Conservation (phyloP, 2,888 invertebrate species). For the Xestia rhomboidea region DNA sequence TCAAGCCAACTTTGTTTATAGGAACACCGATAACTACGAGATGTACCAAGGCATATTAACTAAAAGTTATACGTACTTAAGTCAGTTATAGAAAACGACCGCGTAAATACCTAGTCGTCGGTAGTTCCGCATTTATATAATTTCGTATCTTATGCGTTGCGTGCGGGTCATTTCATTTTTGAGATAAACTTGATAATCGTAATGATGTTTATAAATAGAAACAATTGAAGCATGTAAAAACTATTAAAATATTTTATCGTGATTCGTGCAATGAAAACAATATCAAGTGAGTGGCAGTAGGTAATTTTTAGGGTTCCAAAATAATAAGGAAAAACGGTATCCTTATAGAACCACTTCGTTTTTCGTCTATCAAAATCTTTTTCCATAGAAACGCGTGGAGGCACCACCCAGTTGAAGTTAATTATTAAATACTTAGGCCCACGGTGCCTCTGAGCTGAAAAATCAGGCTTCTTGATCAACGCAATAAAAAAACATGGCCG, state of each 20-base stretch:
- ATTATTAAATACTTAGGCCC: not conserved
- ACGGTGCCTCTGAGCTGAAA: not conserved
- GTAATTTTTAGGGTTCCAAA: conserved; percentile 12
- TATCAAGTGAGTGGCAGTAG: conserved; percentile 7
- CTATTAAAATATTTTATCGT: conserved; percentile 20
- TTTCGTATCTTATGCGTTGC: conserved; percentile 18
- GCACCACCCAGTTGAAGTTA: not conserved
- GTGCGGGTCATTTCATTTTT: conserved; percentile 40
- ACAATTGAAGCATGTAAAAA: conserved; percentile 16
- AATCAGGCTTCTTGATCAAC: not conserved
- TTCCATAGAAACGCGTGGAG: not conserved
- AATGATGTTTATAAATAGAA: conserved; percentile 39
- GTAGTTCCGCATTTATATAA: conserved; percentile 8
- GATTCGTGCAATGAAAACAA: conserved; percentile 1
- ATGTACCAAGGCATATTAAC: no score
- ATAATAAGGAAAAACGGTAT: not conserved
- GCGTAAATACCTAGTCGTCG: conserved; percentile 2
- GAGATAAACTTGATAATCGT: conserved; percentile 24
- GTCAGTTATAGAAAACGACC: no score
- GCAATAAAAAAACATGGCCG: not conserved
- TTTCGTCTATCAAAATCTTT: not conserved
- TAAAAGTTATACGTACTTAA: no score
- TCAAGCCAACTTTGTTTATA: no score
- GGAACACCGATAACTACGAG: no score
- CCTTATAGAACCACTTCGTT: not conserved